Conservation (phyloP, 2,797 vertebrate species). For the Cryptoprocta ferox region DNA sequence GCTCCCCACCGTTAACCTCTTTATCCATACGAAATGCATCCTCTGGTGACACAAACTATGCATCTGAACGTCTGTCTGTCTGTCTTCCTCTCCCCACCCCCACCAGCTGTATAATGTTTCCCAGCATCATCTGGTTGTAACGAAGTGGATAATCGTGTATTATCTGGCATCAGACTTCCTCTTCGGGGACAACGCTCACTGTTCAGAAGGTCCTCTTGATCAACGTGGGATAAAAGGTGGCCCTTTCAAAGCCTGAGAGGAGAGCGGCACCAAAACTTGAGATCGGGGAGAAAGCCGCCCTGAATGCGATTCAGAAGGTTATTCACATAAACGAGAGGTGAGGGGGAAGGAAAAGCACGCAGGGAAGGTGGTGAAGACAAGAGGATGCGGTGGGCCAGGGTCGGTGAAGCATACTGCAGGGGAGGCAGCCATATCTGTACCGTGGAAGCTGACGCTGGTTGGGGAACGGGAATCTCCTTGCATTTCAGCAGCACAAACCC, state of each 20-base stretch:
- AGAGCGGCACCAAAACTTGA: neutral
- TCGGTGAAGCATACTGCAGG: neutral
- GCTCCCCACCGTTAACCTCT: neutral
- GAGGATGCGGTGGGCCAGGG: neutral
- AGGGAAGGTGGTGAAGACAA: neutral
- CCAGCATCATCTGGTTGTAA: slow-evolving; percentile 24
- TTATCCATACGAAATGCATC: neutral
- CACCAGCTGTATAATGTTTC: neutral
- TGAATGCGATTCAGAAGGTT: neutral
- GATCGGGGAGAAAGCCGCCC: neutral
- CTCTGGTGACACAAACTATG: neutral
- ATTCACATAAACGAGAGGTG: neutral
- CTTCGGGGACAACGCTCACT: slow-evolving; percentile 26
- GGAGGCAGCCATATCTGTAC: accelerated
- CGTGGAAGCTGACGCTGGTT: neutral
- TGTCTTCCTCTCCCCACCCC: neutral
- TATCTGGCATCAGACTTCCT: slow-evolving; percentile 43
- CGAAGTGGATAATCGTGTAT: slow-evolving; percentile 40
- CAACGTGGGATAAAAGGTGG: neutral
- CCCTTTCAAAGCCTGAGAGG: neutral
- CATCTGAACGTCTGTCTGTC: neutral
- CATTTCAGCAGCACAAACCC: neutral
- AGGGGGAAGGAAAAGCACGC: neutral
- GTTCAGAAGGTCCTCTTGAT: slow-evolving; percentile 14
- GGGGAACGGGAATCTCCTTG: neutral